Evolutionary conservation across 92 coral and sea anemone species (phyloP), one percentile per base, ranked within the genome.

Genomic region (Palythoa caribaeorum): DNA sequence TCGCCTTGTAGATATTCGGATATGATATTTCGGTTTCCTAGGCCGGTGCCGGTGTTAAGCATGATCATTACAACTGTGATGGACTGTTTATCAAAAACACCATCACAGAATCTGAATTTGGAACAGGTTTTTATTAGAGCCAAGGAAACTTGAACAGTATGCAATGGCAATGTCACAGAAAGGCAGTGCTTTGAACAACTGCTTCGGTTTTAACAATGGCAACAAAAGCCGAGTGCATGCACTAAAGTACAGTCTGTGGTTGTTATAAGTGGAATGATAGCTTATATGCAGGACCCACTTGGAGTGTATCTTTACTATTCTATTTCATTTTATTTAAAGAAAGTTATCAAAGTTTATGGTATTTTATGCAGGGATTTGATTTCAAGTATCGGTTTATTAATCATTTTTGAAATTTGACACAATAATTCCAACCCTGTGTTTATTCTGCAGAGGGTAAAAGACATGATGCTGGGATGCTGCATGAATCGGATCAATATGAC

Each of bases 111-210:
- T 28, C 28, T 28, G 28, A 28, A 28, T 28, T 28, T 71, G 76
- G 76, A 71, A 71, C 16, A 71, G 76, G 76, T 71, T 71, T 71
- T 71, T 71, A 38, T 71, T 36, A 13, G 76, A 71, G 76, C 76
- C 76, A 71, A 71, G 76, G 76, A 71, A 71, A 71, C 76, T 71
- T 71, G 76, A 71, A 71, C 76, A 71, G 48, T 71, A 71, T 71
- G 50, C 76, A 71, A 36, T 71, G 76, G 44, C 76, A 71, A 71
- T 71, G 16, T 71, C 76, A 71, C 76, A 71, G 76, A 28, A 28
- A 28, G 28, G 28, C 28, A 28, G 28, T 28, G 28, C 28, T 28
- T 28, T 28, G 28, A 28, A 35, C 51, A 28, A 35, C 51, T 71
- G 76, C 76, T 71, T 71, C 47, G 75, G 75, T 28, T 71, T 71